A percentile compares a stretch with the other conserved stretches of the same genome.
Conservation (phyloP, 2,113 vertebrate genomes). For the Hippocampus zosterae region DNA sequence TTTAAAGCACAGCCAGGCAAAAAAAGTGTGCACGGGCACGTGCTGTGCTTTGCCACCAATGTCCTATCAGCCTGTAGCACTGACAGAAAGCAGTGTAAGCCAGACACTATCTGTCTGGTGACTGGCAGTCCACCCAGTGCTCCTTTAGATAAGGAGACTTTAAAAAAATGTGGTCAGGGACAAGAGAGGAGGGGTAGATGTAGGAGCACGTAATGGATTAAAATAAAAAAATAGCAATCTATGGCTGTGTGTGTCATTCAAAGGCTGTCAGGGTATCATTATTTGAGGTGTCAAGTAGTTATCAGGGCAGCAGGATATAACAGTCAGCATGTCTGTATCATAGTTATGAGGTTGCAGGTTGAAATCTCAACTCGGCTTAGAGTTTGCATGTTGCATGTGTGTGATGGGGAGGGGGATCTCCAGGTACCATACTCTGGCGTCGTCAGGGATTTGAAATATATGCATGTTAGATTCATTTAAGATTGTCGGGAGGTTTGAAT, state of each 20-base stretch:
- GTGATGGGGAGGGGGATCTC: no score
- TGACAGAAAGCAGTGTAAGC: constrained; percentile 4
- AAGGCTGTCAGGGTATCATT: background rate
- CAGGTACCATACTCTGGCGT: no score
- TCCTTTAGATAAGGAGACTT: constrained; percentile 1
- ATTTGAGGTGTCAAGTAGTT: no score
- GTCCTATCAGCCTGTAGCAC: constrained; percentile 7
- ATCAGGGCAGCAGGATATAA: no score
- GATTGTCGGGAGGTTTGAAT: no score
- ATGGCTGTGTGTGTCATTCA: background rate
- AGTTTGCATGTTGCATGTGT: no score
- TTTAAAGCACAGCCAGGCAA: background rate
- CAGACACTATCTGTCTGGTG: constrained; percentile 11
- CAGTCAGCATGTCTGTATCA: no score
- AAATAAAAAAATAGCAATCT: background rate
- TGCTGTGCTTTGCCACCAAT: constrained; percentile 1
- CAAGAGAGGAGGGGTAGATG: background rate
- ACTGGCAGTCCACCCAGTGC: constrained; percentile 1
- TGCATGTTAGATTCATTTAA: no score
- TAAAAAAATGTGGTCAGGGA: background rate
- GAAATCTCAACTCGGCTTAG: no score
- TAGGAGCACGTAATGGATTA: background rate
- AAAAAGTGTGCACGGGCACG: background rate
- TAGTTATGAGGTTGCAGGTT: no score
- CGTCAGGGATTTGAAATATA: no score